Evolutionary conservation across 2,888 invertebrate species (phyloP), one percentile per base, ranked within the genome.

Genomic region (Punctoribates punctum): DNA sequence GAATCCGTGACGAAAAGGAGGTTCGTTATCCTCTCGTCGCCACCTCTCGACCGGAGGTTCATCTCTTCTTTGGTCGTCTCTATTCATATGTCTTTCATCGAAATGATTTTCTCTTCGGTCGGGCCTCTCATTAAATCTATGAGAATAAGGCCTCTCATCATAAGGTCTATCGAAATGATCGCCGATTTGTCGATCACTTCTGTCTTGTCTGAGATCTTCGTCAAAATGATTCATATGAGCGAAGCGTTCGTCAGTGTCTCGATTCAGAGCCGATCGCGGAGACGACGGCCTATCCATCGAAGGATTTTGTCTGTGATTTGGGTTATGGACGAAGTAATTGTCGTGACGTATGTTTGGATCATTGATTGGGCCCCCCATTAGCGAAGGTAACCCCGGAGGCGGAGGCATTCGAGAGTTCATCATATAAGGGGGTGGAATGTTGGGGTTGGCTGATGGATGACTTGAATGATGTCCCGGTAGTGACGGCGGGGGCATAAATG

Each of bases 211-310:
- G 11, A 65, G 20, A 20, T 65, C 65, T 65, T 65, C 65, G n/a
- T 65, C 65, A 34, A 65, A 65, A 34, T 29, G 65, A 27, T 65
- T 60, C 65, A 65, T 34, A n/a, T 29, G 65, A 65, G 60, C 25
- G 60, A 65, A 65, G 20, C 65, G 29, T 29, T 65, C 65, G 65
- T 65, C 65, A 34, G 65, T 65, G 34, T 65, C 65, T 23, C 65
- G 65, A 65, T 20, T 65, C 5, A 34, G n/a, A 6, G 29, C n/a
- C n/a, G 29, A 20, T 6, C 60, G 29, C 34, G 65, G 65, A 65
- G 34, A 34, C 15, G 34, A 17, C 9, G 65, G 65, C n/a, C 29
- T 13, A 65, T 65, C 65, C n/a, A 65, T 34, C 9, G 29, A 8
- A 20, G 2, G 11, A 27, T 65, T 65, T 65, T 65, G 65, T 29